Percentiles rank a stretch among this genome's conserved stretches.
These are phyloP conservation scores for Hymenopus coronatus DNA, from an alignment of 2,888 invertebrate genomes.

Conservation along the genomic window DNA sequence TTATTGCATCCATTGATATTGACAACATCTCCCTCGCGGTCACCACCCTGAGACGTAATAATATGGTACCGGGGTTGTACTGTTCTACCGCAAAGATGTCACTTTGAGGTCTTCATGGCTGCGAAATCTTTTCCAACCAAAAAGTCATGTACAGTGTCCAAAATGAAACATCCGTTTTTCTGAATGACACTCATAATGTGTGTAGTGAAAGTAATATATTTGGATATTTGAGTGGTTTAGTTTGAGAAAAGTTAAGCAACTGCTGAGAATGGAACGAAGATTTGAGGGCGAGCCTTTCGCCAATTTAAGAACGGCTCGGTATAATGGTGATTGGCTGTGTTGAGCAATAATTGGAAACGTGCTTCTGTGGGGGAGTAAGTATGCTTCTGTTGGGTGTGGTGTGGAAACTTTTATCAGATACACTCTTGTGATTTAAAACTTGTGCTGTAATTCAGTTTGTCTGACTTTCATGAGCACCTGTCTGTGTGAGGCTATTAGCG, in stretches of 20 bases:
- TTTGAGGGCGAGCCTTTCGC: not conserved
- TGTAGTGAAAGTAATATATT: too few species aligned
- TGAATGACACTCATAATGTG: too few species aligned
- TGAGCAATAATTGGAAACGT: not conserved
- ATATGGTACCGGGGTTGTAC: too few species aligned
- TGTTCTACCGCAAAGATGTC: too few species aligned
- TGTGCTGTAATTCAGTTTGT: not conserved
- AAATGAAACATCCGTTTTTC: too few species aligned
- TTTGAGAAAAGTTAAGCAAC: not conserved
- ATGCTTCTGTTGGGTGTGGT: constrained; percentile 7
- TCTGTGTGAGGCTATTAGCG: not conserved
- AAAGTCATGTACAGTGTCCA: too few species aligned
- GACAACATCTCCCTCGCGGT: too few species aligned
- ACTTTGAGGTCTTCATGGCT: too few species aligned
- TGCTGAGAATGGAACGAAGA: not conserved
- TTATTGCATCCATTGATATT: too few species aligned
- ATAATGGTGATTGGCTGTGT: not conserved
- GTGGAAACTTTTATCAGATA: constrained; percentile 5
- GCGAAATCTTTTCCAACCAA: too few species aligned
- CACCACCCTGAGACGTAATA: too few species aligned
- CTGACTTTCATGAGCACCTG: constrained; percentile 1
- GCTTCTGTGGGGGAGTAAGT: not conserved
- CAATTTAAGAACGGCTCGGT: not conserved
- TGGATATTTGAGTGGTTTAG: not conserved
- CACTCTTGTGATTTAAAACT: constrained; percentile 1